A percentile compares a stretch with the other conserved stretches of the same genome.
phyloP scores from a whole-genome alignment of 2,888 invertebrate species.

The Steinernema hermaphroditum region DNA sequence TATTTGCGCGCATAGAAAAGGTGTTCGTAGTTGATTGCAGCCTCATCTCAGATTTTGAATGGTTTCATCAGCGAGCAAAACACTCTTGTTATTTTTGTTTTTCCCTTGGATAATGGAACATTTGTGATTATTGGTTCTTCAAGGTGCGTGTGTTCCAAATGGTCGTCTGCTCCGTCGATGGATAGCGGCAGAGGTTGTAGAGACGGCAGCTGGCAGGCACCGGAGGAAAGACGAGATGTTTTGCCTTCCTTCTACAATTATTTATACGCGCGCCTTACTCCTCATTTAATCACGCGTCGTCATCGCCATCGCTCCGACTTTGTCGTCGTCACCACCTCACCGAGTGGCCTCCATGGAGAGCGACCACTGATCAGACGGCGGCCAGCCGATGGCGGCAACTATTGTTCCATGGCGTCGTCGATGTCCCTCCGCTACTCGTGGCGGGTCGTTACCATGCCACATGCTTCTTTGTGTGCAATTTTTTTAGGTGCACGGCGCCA shows the following conservation, averaged over 20 bases:
- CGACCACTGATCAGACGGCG: slow-evolving; percentile 20
- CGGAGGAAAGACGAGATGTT: slow-evolving; percentile 8
- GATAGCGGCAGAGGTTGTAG: slow-evolving; percentile 4
- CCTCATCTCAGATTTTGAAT: too few relatives aligned
- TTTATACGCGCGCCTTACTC: slow-evolving; percentile 12
- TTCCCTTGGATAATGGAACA: background rate
- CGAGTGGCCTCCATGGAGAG: background rate
- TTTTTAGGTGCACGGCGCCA: background rate
- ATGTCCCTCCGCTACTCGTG: background rate
- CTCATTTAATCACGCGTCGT: slow-evolving; percentile 15
- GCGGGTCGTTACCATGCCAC: background rate
- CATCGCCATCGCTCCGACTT: background rate
- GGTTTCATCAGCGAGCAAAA: too few relatives aligned
- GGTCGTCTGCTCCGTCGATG: slow-evolving; percentile 14
- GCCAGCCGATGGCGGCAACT: background rate
- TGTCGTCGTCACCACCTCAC: background rate
- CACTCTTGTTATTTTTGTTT: background rate
- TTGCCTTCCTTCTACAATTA: slow-evolving; percentile 27
- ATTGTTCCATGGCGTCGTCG: background rate
- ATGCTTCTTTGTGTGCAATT: background rate
- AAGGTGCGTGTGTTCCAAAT: slow-evolving; percentile 18
- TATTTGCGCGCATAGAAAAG: too few relatives aligned
- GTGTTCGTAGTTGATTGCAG: too few relatives aligned
- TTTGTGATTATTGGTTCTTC: slow-evolving; percentile 11
- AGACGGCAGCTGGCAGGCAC: slow-evolving; percentile 26